Conservation (phyloP, 2,797 vertebrate genomes). For the Cirrhinus mrigala region DNA sequence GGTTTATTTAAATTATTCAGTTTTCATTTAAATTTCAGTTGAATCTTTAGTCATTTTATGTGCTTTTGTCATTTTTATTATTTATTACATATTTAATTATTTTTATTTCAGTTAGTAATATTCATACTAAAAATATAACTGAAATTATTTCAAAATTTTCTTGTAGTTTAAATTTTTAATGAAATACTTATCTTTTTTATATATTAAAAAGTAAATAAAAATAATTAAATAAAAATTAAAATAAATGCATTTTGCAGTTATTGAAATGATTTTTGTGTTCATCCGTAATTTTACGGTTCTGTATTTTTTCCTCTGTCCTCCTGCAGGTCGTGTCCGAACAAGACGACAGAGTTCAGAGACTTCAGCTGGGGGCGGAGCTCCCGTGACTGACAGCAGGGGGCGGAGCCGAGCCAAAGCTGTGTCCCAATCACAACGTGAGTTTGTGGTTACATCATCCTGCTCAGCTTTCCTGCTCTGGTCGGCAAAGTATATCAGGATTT, state of each 20-base stretch:
- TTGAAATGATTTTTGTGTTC: background rate
- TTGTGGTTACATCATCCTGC: background rate
- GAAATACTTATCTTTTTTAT: no score
- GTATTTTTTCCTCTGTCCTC: background rate
- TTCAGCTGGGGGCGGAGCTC: constrained; percentile 74
- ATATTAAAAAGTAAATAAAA: no score
- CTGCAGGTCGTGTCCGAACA: constrained; percentile 90
- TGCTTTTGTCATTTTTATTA: background rate
- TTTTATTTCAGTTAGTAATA: background rate
- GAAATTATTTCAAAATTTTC: background rate
- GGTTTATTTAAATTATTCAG: background rate
- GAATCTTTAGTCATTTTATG: background rate
- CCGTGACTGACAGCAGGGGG: constrained; percentile 85
- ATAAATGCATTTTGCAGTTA: background rate
- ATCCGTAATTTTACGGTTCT: background rate
- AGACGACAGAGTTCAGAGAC: constrained; percentile 85
- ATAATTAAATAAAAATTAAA: background rate
- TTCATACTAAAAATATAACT: background rate
- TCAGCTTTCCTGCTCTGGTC: background rate
- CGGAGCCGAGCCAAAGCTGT: constrained; percentile 91
- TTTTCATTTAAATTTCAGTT: background rate
- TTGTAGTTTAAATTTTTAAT: background rate
- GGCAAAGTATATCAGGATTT: background rate
- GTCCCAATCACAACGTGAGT: constrained; percentile 93
- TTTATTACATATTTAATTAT: background rate